Evolutionary conservation across 2,888 invertebrate species (phyloP).

Genomic region (Nycteola revayana): DNA sequence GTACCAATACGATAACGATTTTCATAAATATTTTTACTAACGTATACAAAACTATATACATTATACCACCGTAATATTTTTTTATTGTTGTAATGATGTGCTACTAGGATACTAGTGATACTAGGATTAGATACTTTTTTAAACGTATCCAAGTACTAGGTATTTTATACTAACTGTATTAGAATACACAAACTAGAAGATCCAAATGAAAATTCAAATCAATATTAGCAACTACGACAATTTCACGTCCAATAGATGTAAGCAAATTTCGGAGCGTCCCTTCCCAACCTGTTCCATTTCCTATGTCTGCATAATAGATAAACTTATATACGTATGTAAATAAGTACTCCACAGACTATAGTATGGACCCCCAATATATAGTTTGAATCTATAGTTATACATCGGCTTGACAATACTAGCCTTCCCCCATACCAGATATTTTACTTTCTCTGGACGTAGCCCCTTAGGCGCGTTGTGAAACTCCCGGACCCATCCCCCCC

Average conservation of each 20-base stretch:
- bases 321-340: conserved; percentile 78
- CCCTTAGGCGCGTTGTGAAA: conserved; percentile 69
- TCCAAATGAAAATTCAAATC: conserved; percentile 42
- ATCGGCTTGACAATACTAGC: conserved; percentile 80
- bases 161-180: too few species aligned
- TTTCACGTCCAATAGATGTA: conserved; percentile 57
- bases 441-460: conserved; percentile 80
- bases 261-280: conserved; percentile 64
- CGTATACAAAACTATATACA: too few species aligned
- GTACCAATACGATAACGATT: too few species aligned
- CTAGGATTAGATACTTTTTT: too few species aligned
- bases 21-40: too few species aligned
- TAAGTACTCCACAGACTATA: conserved; percentile 68
- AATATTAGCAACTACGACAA: conserved; percentile 49
- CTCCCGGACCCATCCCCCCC: conserved; percentile 40
- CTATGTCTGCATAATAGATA: conserved; percentile 80
- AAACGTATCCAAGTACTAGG: too few species aligned
- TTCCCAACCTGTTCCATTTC: conserved; percentile 71
- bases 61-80: too few species aligned
- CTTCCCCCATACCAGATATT: conserved; percentile 80
- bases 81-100: too few species aligned
- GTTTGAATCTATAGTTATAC: conserved; percentile 80
- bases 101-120: too few species aligned
- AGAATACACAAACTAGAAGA: too few species aligned
- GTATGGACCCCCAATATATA: conserved; percentile 72